A percentile compares a stretch with the other conserved stretches of the same genome.
Conservation (phyloP, 2,113 vertebrate genomes). For the Pterocles orientalis region DNA sequence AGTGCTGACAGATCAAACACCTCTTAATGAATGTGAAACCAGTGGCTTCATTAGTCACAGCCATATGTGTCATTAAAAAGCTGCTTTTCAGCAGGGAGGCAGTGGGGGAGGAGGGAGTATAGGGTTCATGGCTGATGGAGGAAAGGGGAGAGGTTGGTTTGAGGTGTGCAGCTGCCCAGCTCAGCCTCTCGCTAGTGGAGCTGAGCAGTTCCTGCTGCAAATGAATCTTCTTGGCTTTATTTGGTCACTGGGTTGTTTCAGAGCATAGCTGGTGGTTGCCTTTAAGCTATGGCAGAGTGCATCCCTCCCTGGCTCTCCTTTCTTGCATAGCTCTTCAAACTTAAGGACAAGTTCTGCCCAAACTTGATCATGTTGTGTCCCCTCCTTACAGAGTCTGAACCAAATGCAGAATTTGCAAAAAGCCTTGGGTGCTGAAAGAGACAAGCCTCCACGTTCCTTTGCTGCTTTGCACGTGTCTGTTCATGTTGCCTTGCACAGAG, state of each 20-base stretch:
- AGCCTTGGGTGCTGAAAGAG: neutral
- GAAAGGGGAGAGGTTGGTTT: neutral
- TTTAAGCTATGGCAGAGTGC: neutral
- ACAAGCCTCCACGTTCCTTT: neutral
- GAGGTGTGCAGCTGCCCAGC: neutral
- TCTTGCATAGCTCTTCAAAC: neutral
- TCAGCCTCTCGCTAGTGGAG: fast-evolving
- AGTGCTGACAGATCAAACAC: neutral
- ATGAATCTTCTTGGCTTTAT: neutral
- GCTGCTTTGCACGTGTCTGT: neutral
- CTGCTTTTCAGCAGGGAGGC: neutral
- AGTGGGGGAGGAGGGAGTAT: neutral
- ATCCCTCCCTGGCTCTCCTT: neutral
- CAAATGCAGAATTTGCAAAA: neutral
- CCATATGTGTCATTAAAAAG: neutral
- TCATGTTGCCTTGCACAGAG: neutral
- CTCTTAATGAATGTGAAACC: neutral
- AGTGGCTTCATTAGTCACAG: neutral
- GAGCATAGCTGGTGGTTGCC: neutral
- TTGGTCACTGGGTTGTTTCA: neutral
- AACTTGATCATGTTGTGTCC: neutral
- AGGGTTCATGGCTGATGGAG: neutral
- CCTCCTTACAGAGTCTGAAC: neutral
- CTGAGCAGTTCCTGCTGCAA: neutral
- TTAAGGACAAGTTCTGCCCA: neutral